Evolutionary conservation across 2,888 invertebrate species (phyloP).

Genomic region (Drosophila rellima): DNA sequence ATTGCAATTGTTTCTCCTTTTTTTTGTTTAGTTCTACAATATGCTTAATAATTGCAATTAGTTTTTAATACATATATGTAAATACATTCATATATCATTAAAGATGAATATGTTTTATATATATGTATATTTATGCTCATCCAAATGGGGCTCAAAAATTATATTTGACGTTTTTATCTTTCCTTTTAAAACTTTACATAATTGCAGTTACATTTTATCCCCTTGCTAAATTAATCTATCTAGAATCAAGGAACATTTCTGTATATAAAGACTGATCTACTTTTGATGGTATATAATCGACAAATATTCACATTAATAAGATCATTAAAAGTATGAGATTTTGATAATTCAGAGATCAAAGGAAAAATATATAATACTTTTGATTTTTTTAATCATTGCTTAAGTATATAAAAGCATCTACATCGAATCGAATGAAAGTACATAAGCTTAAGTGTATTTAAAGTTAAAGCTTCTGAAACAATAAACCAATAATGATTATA

Average conservation of each 20-base stretch:
- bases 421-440: background rate
- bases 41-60: constrained; percentile 36
- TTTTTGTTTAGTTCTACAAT: constrained; percentile 44
- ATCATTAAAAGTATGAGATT: background rate
- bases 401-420: background rate
- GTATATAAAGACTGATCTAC: background rate
- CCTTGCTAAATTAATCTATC: constrained; percentile 20
- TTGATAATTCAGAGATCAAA: background rate
- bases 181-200: constrained; percentile 19
- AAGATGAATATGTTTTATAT: constrained; percentile 3
- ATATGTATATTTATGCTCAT: constrained; percentile 14
- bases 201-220: constrained; percentile 29
- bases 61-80: constrained; percentile 15
- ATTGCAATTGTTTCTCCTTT: constrained; percentile 57
- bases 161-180: constrained; percentile 4
- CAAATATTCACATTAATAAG: background rate
- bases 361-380: background rate
- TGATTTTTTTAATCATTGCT: background rate
- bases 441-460: background rate
- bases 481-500: background rate
- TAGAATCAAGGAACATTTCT: constrained; percentile 7
- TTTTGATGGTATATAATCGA: background rate
- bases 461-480: background rate
- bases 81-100: constrained; percentile 9
- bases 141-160: constrained; percentile 6